Evolutionary conservation across 2,113 vertebrate species (phyloP).

Genomic region (Tachysurus vachellii): DNA sequence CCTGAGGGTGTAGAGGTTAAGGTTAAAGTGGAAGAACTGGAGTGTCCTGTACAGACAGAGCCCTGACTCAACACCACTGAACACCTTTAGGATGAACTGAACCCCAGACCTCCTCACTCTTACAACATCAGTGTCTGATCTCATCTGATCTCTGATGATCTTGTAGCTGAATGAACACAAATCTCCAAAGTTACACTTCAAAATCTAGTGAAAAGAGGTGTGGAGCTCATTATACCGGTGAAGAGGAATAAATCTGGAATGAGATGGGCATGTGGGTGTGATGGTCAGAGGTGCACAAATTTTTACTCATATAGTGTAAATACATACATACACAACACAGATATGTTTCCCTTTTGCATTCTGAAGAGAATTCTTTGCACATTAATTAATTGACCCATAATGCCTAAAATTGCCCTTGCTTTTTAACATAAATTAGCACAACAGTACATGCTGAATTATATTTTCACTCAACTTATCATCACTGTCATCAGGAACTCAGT

Average conservation of each 20-base stretch:
- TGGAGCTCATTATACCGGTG: neutral
- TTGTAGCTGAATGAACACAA: neutral
- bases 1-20: too few relatives aligned
- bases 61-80: too few relatives aligned
- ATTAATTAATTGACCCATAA: neutral
- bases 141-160: neutral
- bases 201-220: neutral
- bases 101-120: neutral
- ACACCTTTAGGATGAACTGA: too few relatives aligned
- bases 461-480: neutral
- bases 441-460: neutral
- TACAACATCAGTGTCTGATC: neutral
- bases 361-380: neutral
- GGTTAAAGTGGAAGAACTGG: too few relatives aligned
- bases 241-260: neutral
- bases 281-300: too few relatives aligned
- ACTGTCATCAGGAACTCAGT: neutral
- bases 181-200: neutral
- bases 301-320: neutral
- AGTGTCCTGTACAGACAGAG: too few relatives aligned
- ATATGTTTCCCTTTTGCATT: neutral
- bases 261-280: neutral
- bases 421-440: neutral
- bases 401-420: neutral
- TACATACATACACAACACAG: neutral